These are phyloP conservation scores for Drosophila oshimai DNA, from an alignment of 1,140 invertebrate genomes.

Conservation along the genomic window DNA sequence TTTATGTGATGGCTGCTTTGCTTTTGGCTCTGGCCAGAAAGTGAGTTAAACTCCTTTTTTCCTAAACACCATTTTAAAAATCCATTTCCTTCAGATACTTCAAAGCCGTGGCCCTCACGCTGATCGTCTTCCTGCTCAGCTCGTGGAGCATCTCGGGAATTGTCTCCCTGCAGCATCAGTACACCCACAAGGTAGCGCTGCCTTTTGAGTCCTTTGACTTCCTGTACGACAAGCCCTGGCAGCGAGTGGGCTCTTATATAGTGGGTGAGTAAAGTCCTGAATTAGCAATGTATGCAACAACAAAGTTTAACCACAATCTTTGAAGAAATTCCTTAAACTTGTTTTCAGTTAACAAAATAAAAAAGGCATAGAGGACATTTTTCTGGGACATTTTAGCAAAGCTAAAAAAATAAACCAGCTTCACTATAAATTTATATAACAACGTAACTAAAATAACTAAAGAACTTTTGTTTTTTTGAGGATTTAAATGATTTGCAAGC, in stretches of 20 bases:
- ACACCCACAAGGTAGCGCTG: constrained; percentile 90
- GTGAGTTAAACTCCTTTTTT: constrained; percentile 81
- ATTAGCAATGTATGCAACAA: no score
- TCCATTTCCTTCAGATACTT: constrained; percentile 83
- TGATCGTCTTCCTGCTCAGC: constrained; percentile 86
- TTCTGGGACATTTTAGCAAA: no score
- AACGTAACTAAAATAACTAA: no score
- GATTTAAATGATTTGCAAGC: no score
- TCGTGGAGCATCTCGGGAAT: constrained; percentile 90
- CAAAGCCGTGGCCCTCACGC: constrained; percentile 84
- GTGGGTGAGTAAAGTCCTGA: constrained; percentile 86
- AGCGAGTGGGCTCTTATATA: constrained; percentile 90
- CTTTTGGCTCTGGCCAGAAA: constrained; percentile 89
- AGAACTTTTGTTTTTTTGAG: no score
- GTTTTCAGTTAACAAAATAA: no score
- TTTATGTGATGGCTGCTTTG: constrained; percentile 89
- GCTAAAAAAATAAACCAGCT: no score
- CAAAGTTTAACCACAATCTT: no score
- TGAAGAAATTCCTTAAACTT: no score
- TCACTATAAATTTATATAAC: no score
- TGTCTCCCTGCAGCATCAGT: constrained; percentile 89
- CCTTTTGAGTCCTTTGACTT: constrained; percentile 92
- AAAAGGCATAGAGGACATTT: no score
- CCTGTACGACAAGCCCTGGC: constrained; percentile 93
- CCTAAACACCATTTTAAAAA: not conserved